Evolutionary conservation across 2,888 invertebrate species (phyloP).

Genomic region (Siphlonurus alternatus): DNA sequence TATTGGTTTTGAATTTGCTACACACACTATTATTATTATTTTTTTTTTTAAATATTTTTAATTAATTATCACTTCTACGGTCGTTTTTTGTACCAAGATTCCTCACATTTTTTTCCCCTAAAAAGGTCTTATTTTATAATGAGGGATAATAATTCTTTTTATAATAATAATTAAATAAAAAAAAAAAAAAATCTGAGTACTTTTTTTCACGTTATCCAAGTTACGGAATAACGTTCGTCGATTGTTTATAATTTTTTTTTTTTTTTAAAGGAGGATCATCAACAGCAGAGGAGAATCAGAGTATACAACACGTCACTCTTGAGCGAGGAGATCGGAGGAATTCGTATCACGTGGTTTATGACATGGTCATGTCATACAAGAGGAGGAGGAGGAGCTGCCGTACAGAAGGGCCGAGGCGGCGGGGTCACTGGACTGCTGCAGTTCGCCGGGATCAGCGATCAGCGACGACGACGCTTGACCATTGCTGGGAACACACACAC

Average conservation of each 20-base stretch:
- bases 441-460: neutral
- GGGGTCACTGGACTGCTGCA: neutral
- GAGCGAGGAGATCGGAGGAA: constrained; percentile 3
- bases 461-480: neutral
- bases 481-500: neutral
- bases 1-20: neutral
- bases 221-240: too few relatives aligned
- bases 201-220: too few relatives aligned
- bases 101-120: neutral
- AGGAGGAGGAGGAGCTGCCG: too few relatives aligned
- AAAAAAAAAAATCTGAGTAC: neutral
- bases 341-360: neutral
- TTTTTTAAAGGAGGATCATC: too few relatives aligned
- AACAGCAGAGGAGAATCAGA: too few relatives aligned
- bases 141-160: neutral
- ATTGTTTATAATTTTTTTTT: too few relatives aligned
- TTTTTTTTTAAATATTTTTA: neutral
- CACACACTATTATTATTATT: neutral
- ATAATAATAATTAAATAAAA: neutral
- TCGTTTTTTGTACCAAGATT: neutral
- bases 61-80: neutral
- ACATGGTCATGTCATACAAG: neutral
- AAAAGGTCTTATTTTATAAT: too few relatives aligned
- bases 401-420: neutral
- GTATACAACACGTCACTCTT: neutral